Percentiles rank a stretch among this genome's conserved stretches.
Evolutionary conservation across 2,113 vertebrate species (phyloP).

Genomic region (Odontesthes bonariensis): DNA sequence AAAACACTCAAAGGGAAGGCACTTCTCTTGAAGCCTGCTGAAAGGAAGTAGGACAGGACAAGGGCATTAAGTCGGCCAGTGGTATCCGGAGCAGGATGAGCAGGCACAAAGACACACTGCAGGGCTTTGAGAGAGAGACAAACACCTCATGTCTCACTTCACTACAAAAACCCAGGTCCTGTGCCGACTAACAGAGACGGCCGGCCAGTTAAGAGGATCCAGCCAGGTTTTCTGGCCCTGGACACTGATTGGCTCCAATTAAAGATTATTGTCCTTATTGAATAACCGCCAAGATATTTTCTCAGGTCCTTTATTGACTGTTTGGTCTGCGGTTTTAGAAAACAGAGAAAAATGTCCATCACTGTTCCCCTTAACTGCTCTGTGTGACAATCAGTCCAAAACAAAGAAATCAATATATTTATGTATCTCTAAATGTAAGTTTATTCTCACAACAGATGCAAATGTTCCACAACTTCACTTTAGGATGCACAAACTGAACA

Average conservation of each 20-base stretch:
- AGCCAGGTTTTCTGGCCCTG: neutral
- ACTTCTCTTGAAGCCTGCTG: neutral
- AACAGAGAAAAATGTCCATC: neutral
- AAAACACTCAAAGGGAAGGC: neutral
- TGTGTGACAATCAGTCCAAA: neutral
- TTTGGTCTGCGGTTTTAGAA: neutral
- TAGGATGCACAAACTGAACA: too few species aligned
- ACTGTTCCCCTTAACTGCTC: neutral
- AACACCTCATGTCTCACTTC: constrained; percentile 36
- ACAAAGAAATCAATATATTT: neutral
- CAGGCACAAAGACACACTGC: constrained; percentile 14
- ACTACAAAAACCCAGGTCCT: constrained; percentile 7
- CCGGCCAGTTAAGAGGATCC: neutral
- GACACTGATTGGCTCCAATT: neutral
- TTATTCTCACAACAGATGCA: too few species aligned
- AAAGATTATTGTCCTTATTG: neutral
- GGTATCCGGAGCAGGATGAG: constrained; percentile 6
- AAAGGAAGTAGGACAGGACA: constrained; percentile 19
- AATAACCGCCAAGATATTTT: neutral
- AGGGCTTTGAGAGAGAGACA: neutral
- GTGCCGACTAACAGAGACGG: constrained; percentile 12
- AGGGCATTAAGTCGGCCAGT: constrained; percentile 4
- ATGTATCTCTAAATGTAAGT: neutral
- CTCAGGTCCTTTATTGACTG: neutral
- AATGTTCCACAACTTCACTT: too few species aligned